These are phyloP conservation scores for Bombyx huttoni DNA, from an alignment of 2,888 invertebrate species.

Conservation along the genomic window DNA sequence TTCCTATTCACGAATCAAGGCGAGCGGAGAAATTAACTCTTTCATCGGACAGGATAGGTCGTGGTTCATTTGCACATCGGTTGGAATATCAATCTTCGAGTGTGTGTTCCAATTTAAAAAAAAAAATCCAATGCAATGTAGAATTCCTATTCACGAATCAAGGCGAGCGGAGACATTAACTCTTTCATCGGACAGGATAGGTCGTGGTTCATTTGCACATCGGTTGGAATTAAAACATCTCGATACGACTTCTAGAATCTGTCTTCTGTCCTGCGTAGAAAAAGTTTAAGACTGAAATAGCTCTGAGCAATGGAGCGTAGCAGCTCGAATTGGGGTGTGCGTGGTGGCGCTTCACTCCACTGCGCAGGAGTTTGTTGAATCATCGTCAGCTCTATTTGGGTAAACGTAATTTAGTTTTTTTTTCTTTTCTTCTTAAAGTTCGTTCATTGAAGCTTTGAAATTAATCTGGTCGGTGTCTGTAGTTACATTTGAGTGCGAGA, in stretches of 20 bases:
- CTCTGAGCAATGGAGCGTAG: constrained; percentile 32
- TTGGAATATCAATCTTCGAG: no score
- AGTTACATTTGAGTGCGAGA: no score
- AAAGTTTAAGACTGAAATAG: constrained; percentile 33
- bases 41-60: neutral
- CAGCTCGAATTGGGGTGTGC: constrained; percentile 35
- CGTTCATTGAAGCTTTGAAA: neutral
- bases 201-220: neutral
- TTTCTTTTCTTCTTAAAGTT: neutral
- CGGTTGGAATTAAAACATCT: neutral
- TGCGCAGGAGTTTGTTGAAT: constrained; percentile 41
- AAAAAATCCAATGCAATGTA: no score
- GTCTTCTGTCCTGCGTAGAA: constrained; percentile 15
- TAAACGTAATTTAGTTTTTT: constrained; percentile 1
- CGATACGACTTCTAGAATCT: neutral
- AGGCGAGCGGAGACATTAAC: no score
- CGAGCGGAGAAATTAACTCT: no score
- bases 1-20: no score
- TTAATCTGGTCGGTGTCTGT: neutral
- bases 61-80: neutral
- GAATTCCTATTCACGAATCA: no score
- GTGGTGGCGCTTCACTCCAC: constrained; percentile 34
- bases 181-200: neutral
- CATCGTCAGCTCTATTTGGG: constrained; percentile 21
- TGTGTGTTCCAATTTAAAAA: no score